These are phyloP conservation scores for Anas platyrhynchos DNA, from an alignment of 2,113 vertebrate species.

Conservation along the genomic window DNA sequence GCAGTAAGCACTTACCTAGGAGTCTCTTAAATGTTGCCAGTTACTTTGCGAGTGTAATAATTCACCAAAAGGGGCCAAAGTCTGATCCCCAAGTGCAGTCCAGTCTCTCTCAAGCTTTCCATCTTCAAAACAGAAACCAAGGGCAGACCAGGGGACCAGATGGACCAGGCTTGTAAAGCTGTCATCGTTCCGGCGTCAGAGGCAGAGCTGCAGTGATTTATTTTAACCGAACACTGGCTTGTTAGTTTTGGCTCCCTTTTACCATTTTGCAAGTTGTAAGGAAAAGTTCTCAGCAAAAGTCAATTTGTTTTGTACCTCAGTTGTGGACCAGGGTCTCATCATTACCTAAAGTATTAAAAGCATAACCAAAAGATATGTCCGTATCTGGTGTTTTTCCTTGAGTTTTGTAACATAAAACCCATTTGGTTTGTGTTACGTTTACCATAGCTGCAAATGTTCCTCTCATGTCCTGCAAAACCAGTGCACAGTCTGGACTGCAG, in stretches of 20 bases:
- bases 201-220: neutral
- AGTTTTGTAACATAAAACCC: neutral
- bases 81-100: neutral
- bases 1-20: neutral
- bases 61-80: neutral
- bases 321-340: neutral
- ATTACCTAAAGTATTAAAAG: neutral
- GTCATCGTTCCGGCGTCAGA: neutral
- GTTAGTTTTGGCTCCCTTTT: neutral
- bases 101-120: neutral
- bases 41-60: neutral
- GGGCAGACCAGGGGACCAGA: neutral
- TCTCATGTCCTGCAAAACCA: neutral
- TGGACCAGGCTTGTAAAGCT: neutral
- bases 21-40: neutral
- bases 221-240: neutral
- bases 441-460: neutral
- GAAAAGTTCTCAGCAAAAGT: neutral
- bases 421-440: neutral
- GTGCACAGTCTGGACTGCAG: neutral
- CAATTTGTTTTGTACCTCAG: neutral
- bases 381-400: neutral
- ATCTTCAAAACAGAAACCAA: neutral
- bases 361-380: fast-evolving
- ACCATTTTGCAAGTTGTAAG: neutral